Evolutionary conservation across 1,140 invertebrate species (phyloP).

Genomic region (Leptestheria dahalacensis): DNA sequence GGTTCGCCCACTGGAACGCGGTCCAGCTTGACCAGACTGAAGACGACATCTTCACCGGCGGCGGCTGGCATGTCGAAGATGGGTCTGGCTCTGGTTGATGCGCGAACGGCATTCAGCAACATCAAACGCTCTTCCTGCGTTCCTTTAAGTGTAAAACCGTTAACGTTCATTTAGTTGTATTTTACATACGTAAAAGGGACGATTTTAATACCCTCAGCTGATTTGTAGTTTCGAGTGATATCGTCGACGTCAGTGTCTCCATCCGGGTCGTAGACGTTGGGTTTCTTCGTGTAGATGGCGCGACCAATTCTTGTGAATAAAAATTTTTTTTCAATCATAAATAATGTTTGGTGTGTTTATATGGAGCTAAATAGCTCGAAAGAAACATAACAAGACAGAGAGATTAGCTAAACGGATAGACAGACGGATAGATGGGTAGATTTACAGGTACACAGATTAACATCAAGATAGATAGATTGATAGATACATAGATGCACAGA

Average conservation of each 20-base stretch:
- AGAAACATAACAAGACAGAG: too few species aligned
- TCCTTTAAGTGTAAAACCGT: conserved; percentile 30
- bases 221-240: conserved; percentile 55
- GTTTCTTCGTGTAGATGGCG: conserved; percentile 57
- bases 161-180: too few species aligned
- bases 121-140: conserved; percentile 46
- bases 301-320: conserved; percentile 44
- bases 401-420: too few species aligned
- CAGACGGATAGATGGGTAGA: too few species aligned
- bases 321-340: not conserved
- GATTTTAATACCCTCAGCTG: conserved; percentile 50
- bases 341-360: not conserved
- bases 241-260: conserved; percentile 51
- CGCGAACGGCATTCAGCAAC: conserved; percentile 47
- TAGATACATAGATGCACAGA: too few species aligned
- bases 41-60: conserved; percentile 44
- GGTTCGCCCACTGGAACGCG: conserved; percentile 49
- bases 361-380: too few species aligned
- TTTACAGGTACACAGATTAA: too few species aligned
- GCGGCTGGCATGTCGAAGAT: conserved; percentile 41
- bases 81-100: conserved; percentile 43
- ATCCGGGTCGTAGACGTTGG: conserved; percentile 48
- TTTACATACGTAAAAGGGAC: too few species aligned
- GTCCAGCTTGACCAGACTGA: conserved; percentile 50
- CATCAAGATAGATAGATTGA: too few species aligned